Conservation (phyloP, 1,140 invertebrate species). For the Trichonephila clavipes region DNA sequence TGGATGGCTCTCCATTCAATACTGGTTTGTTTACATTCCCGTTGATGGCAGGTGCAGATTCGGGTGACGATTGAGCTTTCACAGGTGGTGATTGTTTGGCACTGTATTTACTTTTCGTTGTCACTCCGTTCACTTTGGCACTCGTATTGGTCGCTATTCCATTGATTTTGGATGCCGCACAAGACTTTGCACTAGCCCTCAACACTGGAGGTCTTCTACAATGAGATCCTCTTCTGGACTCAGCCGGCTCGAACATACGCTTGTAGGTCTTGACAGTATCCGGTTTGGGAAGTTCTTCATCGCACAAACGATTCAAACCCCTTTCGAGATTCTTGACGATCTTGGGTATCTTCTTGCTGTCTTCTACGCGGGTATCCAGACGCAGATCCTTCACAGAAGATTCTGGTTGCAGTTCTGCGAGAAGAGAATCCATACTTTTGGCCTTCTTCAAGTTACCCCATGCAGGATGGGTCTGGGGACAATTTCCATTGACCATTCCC, state of each 20-base stretch:
- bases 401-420: slow-evolving; percentile 39
- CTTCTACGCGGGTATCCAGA: not conserved
- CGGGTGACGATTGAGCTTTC: slow-evolving; percentile 51
- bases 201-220: slow-evolving; percentile 76
- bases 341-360: slow-evolving; percentile 30
- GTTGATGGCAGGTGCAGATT: slow-evolving; percentile 9
- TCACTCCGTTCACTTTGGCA: slow-evolving; percentile 69
- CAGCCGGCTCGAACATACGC: slow-evolving; percentile 87
- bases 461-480: slow-evolving; percentile 79
- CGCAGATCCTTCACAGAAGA: not conserved
- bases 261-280: slow-evolving; percentile 92
- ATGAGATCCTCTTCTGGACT: slow-evolving; percentile 49
- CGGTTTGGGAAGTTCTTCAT: slow-evolving; percentile 90
- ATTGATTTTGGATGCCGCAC: slow-evolving; percentile 79
- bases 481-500: slow-evolving; percentile 27
- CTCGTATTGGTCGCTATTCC: slow-evolving; percentile 34
- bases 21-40: slow-evolving; percentile 24
- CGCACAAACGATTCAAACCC: slow-evolving; percentile 82
- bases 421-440: slow-evolving; percentile 76
- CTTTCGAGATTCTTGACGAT: slow-evolving; percentile 77
- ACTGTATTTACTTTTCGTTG: slow-evolving; percentile 55
- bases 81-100: slow-evolving; percentile 59
- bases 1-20: not conserved
- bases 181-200: slow-evolving; percentile 78
- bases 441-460: slow-evolving; percentile 70